Conservation (phyloP, 1,140 invertebrate genomes). For the Bilobella aurantiaca region DNA sequence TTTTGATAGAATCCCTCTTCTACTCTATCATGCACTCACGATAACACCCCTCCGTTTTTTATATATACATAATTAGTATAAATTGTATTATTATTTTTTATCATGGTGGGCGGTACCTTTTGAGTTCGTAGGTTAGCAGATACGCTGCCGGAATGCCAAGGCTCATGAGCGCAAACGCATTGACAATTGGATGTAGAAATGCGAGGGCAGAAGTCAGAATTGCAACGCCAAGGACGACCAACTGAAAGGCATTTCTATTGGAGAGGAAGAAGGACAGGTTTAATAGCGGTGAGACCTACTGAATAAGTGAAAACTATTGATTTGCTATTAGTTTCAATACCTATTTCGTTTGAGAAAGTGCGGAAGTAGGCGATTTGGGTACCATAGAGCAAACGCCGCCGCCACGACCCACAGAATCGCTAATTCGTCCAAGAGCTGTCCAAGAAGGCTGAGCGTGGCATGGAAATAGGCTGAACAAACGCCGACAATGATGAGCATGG, state of each 20-base stretch:
- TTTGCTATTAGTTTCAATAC: too few species aligned
- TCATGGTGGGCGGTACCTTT: slow-evolving; percentile 45
- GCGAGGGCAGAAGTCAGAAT: slow-evolving; percentile 54
- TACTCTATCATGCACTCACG: too few species aligned
- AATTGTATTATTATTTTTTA: too few species aligned
- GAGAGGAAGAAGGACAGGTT: too few species aligned
- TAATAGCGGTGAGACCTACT: too few species aligned
- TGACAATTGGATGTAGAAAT: slow-evolving; percentile 59
- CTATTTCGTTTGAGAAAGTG: slow-evolving; percentile 53
- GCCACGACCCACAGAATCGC: slow-evolving; percentile 70
- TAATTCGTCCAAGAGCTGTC: slow-evolving; percentile 66
- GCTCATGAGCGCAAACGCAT: slow-evolving; percentile 68
- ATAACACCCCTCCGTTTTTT: too few species aligned
- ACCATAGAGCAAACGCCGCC: slow-evolving; percentile 61
- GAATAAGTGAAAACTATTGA: too few species aligned
- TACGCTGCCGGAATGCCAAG: slow-evolving; percentile 56
- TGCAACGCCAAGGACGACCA: slow-evolving; percentile 41
- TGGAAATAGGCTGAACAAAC: slow-evolving; percentile 70
- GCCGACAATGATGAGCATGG: slow-evolving; percentile 63
- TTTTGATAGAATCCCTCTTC: too few species aligned
- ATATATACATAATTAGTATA: too few species aligned
- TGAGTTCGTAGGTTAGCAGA: slow-evolving; percentile 55
- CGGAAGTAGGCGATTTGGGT: slow-evolving; percentile 58
- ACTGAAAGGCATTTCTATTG: slow-evolving; percentile 23
- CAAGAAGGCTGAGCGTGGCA: slow-evolving; percentile 65